Conservation (phyloP, 1,140 invertebrate species). For the Zaprionus ghesquierei region DNA sequence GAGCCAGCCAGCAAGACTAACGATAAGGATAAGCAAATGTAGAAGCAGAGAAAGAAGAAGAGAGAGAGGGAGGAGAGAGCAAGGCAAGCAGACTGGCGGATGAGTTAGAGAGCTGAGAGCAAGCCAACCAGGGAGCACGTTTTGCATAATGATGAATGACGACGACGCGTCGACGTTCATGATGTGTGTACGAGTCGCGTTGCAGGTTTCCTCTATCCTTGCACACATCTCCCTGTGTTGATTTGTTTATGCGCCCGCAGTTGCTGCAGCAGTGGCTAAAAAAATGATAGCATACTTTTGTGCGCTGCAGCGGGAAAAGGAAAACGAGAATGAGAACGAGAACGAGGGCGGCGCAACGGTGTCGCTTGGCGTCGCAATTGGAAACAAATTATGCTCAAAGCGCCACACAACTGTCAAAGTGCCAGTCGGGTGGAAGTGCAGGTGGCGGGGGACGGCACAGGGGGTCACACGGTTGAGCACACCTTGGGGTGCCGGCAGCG, state of each 20-base stretch:
- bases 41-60: neutral
- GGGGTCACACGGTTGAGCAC: conserved; percentile 9
- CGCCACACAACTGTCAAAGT: conserved; percentile 53
- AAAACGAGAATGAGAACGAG: neutral
- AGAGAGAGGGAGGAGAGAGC: neutral
- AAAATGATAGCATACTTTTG: conserved; percentile 32
- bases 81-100: neutral
- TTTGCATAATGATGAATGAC: conserved; percentile 80
- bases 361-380: conserved; percentile 61
- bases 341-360: conserved; percentile 15
- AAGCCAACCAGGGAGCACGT: conserved; percentile 66
- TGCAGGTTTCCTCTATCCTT: conserved; percentile 7
- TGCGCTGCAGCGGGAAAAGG: conserved; percentile 34
- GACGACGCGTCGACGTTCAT: conserved; percentile 55
- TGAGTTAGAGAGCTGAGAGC: conserved; percentile 49
- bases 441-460: neutral
- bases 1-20: conserved; percentile 9
- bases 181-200: conserved; percentile 49
- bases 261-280: conserved; percentile 24
- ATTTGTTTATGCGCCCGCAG: conserved; percentile 66
- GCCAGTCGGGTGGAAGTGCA: neutral
- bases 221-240: conserved; percentile 20
- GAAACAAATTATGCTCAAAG: conserved; percentile 79
- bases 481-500: conserved; percentile 18
- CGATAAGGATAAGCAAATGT: conserved; percentile 7